phyloP scores from a whole-genome alignment of 2,888 invertebrate species.

The Meloe dianella region DNA sequence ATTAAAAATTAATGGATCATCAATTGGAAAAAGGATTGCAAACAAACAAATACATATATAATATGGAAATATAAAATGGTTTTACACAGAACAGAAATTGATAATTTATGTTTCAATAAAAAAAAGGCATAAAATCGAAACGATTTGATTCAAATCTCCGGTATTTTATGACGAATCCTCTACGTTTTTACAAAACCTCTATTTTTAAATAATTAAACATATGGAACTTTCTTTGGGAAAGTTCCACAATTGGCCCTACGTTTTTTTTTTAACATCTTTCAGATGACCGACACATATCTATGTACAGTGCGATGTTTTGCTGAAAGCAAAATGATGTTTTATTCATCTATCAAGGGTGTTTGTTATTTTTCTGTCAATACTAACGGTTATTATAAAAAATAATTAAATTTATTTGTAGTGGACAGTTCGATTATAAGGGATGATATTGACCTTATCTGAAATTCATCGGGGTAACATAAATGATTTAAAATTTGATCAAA shows the following conservation, averaged over 20 bases:
- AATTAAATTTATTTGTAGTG: neutral
- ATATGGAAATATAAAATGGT: too few species aligned
- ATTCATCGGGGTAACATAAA: neutral
- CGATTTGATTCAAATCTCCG: neutral
- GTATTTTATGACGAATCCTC: neutral
- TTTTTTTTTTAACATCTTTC: neutral
- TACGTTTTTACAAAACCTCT: neutral
- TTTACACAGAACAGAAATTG: neutral
- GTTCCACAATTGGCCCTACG: neutral
- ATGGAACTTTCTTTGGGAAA: neutral
- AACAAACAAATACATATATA: neutral
- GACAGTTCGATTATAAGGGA: neutral
- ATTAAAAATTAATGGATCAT: neutral
- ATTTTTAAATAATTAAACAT: neutral
- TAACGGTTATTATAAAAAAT: neutral
- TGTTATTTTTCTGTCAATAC: too few species aligned
- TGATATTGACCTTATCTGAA: neutral
- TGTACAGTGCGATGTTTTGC: neutral
- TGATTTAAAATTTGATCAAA: neutral
- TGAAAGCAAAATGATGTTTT: neutral
- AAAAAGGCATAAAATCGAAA: neutral
- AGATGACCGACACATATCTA: neutral
- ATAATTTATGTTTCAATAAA: neutral
- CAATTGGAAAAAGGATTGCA: neutral
- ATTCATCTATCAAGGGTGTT: neutral